Evolutionary conservation across 2,888 invertebrate genomes (phyloP), one percentile per base, ranked within the genome.

Genomic region (Hydraecia micacea): DNA sequence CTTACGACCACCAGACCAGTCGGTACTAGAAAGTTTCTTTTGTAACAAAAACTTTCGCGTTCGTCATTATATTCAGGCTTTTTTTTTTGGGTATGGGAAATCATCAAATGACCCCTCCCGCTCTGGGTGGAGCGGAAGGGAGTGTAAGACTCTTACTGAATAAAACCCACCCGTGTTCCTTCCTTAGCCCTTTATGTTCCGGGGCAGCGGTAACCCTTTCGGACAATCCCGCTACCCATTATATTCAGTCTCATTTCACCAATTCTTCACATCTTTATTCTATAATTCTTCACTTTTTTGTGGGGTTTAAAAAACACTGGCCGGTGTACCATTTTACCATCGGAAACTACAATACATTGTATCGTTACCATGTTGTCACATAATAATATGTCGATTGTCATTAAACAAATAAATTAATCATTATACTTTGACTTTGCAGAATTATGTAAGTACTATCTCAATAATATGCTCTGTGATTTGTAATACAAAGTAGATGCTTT

Each of bases 361-460:
- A 13, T 67, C 7, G n/a, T 52, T 21, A 58, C 58, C 32, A 13
- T 49, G 49, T 73, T n/a, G 32, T 32, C 32, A 49, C 15, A 13
- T 49, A 28, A 77, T 66, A 4, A 3, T 28, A 39, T 1, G 21
- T 46, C 25, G 32, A 69, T 55, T 32, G 21, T 36, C 39, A 77
- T 66, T 42, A 7, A 13, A 70, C 13, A 32, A 60, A 71, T n/a
- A 21, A 65, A 81, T 74, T 77, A 72, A 70, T 77, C 0, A 25
- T 63, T 85, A 15, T 28, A 65, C 36, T 81, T 77, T 81, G 28
- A 62, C 21, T 74, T 84, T 81, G 39, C 84, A 84, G 84, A 70
- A 62, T 28, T 77, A 55, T 18, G 84, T 84, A 81, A 84, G 84
- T 84, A 85, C 68, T 74, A 63, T 42, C 4, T 46, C 60, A 58